These are phyloP conservation scores for Trachymyrmex cornetzi DNA, from an alignment of 1,140 invertebrate genomes.

Conservation along the genomic window DNA sequence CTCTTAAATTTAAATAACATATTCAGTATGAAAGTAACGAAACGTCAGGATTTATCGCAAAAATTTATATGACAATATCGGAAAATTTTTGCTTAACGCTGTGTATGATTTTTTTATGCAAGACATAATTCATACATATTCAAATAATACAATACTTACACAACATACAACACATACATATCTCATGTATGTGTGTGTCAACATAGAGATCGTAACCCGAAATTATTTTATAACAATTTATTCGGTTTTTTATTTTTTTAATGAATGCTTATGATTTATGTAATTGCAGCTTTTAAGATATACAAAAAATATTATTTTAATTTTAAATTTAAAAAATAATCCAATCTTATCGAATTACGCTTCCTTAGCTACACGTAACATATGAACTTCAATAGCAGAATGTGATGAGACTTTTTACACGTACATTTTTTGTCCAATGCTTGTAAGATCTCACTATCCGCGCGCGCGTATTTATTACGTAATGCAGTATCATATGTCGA, in stretches of 20 bases:
- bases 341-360: background rate
- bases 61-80: constrained; percentile 15
- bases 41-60: background rate
- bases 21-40: background rate
- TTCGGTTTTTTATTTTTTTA: background rate
- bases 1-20: background rate
- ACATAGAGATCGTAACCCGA: background rate
- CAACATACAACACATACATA: background rate
- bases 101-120: background rate
- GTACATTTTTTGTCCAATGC: background rate
- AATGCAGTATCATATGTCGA: constrained; percentile 27
- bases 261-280: background rate
- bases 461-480: constrained; percentile 24
- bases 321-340: background rate
- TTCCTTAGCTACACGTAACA: background rate
- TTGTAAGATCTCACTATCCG: constrained; percentile 11
- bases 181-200: no score
- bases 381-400: background rate
- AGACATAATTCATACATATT: constrained; percentile 7
- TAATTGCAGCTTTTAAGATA: background rate
- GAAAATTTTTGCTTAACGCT: background rate
- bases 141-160: background rate
- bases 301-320: background rate
- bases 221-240: background rate
- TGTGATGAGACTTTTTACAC: background rate